A percentile compares a stretch with the other conserved stretches of the same genome.
These are phyloP conservation scores for Brachyrhaphis roseni DNA, from an alignment of 2,797 vertebrate species.

Conservation along the genomic window DNA sequence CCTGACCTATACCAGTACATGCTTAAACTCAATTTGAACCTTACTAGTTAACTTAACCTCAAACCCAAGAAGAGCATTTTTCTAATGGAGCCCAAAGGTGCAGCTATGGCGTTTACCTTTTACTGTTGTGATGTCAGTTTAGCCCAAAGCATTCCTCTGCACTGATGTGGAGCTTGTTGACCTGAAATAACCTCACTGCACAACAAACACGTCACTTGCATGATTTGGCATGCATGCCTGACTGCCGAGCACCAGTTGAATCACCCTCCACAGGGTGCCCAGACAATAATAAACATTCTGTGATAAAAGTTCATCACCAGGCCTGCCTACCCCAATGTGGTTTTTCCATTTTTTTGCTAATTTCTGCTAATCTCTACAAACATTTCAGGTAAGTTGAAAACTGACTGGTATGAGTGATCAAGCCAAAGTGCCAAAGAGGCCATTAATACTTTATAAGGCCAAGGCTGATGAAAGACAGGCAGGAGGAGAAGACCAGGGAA, in stretches of 20 bases:
- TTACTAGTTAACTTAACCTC: background rate
- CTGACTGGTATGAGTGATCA: slow-evolving; percentile 68
- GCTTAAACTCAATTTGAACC: background rate
- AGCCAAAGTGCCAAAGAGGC: slow-evolving; percentile 73
- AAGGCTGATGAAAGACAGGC: slow-evolving; percentile 68
- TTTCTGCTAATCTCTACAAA: slow-evolving; percentile 69
- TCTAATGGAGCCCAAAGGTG: background rate
- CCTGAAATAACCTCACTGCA: slow-evolving; percentile 37
- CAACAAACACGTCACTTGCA: slow-evolving; percentile 33
- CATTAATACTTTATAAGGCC: slow-evolving; percentile 77
- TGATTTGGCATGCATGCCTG: slow-evolving; percentile 18
- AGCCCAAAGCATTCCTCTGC: slow-evolving; percentile 22
- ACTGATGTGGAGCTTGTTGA: slow-evolving; percentile 18
- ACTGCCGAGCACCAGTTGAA: slow-evolving; percentile 42
- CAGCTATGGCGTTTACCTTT: background rate
- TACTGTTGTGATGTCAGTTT: background rate
- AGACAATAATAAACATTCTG: slow-evolving; percentile 51
- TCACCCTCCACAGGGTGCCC: slow-evolving; percentile 24
- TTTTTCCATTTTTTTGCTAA: slow-evolving; percentile 54
- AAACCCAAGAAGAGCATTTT: background rate
- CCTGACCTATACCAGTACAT: background rate
- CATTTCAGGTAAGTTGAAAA: slow-evolving; percentile 57
- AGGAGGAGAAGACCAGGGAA: slow-evolving; percentile 57
- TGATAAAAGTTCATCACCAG: slow-evolving; percentile 57
- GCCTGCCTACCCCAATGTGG: slow-evolving; percentile 9